A percentile compares a stretch with the other conserved stretches of the same genome.
phyloP scores from a whole-genome alignment of 37 sponge, comb jelly and placozoan species.

The Ephydatia muelleri region DNA sequence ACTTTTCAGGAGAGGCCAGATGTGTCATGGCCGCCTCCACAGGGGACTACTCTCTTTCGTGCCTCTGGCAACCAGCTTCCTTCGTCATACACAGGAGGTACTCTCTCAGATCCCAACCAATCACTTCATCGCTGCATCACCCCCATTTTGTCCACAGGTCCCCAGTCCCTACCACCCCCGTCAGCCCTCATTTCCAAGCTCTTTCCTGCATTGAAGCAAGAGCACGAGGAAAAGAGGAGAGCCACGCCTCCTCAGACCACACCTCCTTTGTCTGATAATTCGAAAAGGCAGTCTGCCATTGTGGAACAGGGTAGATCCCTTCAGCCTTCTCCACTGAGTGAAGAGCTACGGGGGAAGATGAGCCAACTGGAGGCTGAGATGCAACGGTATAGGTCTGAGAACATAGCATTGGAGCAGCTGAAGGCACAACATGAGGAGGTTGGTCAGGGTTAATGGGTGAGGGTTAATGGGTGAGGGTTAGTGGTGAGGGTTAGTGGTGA shows the following conservation, averaged over 20 bases:
- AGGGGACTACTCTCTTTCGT: background rate
- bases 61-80: background rate
- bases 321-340: conserved; percentile 7
- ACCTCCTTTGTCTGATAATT: background rate
- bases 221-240: background rate
- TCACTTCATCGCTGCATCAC: background rate
- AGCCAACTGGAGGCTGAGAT: conserved; percentile 80
- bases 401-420: conserved; percentile 62
- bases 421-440: conserved; percentile 79
- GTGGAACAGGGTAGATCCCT: background rate
- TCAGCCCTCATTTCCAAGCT: conserved; percentile 72
- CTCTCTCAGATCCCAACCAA: background rate
- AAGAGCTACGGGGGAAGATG: conserved; percentile 61
- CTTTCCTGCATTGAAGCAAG: conserved; percentile 61
- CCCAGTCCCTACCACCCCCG: conserved; percentile 35
- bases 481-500: no score
- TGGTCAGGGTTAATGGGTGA: no score
- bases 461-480: no score
- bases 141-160: background rate
- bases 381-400: conserved; percentile 51
- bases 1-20: background rate
- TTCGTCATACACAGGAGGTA: background rate
- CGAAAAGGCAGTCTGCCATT: background rate
- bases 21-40: background rate
- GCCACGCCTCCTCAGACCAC: background rate